Conservation (phyloP, 2,888 invertebrate species). For the Frankliniella fusca region DNA sequence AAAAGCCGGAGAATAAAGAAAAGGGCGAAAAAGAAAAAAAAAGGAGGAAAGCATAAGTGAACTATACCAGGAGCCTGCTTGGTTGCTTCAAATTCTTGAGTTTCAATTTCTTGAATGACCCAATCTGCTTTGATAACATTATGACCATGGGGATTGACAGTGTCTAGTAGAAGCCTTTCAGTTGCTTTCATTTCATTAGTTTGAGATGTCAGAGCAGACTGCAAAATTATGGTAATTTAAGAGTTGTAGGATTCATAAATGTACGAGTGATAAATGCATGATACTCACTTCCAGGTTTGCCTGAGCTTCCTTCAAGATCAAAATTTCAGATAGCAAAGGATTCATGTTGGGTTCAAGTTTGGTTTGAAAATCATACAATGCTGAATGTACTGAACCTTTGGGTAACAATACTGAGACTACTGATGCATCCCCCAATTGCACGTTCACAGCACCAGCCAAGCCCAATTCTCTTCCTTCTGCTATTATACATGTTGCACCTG, state of each 20-base stretch:
- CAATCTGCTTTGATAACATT: background rate
- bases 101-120: background rate
- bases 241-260: too few species aligned
- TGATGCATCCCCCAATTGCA: background rate
- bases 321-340: background rate
- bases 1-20: background rate
- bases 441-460: background rate
- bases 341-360: background rate
- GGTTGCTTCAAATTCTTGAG: background rate
- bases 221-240: background rate
- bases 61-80: background rate
- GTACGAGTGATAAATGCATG: background rate
- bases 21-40: background rate
- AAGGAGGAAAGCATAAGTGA: background rate
- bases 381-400: background rate
- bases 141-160: background rate
- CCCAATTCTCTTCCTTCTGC: background rate
- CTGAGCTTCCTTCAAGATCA: background rate
- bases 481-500: background rate
- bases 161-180: background rate
- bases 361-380: background rate
- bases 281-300: background rate
- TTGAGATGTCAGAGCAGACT: background rate
- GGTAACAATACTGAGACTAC: background rate
- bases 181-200: background rate